Evolutionary conservation across 2,113 vertebrate genomes (phyloP).

Genomic region (Perca flavescens): DNA sequence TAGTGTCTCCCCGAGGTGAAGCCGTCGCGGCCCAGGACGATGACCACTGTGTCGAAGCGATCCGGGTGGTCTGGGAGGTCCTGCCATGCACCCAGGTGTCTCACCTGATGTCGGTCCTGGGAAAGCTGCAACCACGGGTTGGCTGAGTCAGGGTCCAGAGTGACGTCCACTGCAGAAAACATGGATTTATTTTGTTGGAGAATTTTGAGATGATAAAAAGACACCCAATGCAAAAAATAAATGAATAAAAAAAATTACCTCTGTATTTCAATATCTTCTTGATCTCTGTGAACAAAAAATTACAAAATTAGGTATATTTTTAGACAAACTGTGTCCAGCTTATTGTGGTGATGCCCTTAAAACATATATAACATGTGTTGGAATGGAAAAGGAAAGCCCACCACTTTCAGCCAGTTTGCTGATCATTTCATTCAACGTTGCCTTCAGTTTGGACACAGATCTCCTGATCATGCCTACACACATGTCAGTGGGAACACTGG

Average conservation of each 20-base stretch:
- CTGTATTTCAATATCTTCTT: slow-evolving; percentile 80
- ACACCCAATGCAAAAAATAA: not conserved
- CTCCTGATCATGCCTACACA: slow-evolving; percentile 81
- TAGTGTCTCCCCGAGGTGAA: slow-evolving; percentile 82
- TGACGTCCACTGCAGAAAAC: slow-evolving; percentile 75
- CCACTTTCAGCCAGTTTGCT: slow-evolving; percentile 78
- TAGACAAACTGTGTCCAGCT: not conserved
- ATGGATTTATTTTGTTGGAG: not conserved
- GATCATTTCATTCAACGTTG: slow-evolving; percentile 66
- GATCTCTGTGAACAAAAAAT: slow-evolving; percentile 75
- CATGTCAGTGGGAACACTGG: slow-evolving; percentile 76
- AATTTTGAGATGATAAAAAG: not conserved
- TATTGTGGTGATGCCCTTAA: not conserved
- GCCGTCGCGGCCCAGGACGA: slow-evolving; percentile 77
- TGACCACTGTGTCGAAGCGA: slow-evolving; percentile 85
- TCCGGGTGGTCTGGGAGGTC: slow-evolving; percentile 79
- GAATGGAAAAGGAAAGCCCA: slow-evolving; percentile 36
- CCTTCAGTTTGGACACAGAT: slow-evolving; percentile 77
- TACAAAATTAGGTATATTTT: not conserved
- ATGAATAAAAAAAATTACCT: slow-evolving; percentile 64
- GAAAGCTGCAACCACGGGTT: slow-evolving; percentile 86
- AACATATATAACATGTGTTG: accelerated
- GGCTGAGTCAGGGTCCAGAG: slow-evolving; percentile 82
- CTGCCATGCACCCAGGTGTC: slow-evolving; percentile 84
- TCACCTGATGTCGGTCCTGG: slow-evolving; percentile 82